Base-by-base conservation (phyloP, 2,113 vertebrate species). In the Thamnophis sirtalis region DNA sequence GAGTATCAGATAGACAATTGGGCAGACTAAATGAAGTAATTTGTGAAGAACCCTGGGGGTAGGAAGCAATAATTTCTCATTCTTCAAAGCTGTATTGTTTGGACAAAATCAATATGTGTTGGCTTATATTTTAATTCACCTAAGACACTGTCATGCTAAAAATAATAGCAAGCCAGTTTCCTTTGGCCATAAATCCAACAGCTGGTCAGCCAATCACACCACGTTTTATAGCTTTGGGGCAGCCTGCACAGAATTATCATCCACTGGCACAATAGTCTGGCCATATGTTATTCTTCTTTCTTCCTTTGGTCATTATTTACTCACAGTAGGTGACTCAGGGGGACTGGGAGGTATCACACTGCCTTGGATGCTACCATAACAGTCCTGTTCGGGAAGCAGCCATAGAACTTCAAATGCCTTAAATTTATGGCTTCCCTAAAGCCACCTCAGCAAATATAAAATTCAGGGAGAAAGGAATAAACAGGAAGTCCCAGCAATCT, bases 161-260 rank as follows among this genome's bases (percentile, higher is more conserved):
- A 91, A 87, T 51, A 85, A 17, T 85, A 38, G 48, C 48, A 89
- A 56, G 54, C n/a, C 55, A 11, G 28, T 53, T 92, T 95, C 38
- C 60, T 17, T 91, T 55, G 51, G 53, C 94, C 54, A 0, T 2
- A 56, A 88, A 85, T 87, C 24, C 19, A 91, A 55, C 89, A 94
- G 55, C 21, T 43, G 56, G 43, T 91, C 92, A 80, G 86, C 84
- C 88, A 68, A 84, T 68, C 28, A 84, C 54, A 86, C 0, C 0
- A 91, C 26, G 0, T 87, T 24, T 4, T 91, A 87, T 51, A 73
- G 24, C 89, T 60, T 19, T 3, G 33, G 84, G 84, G 0, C 53
- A 86, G 38, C 0, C 2, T 48, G 51, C 4, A 0, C 1, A 1
- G 53, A 38, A 0, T 0, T 73, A 4, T 0, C 0, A 1, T 60